A percentile compares a stretch with the other conserved stretches of the same genome.
Conservation (phyloP, 2,797 vertebrate genomes). For the Sparidentex hasta region DNA sequence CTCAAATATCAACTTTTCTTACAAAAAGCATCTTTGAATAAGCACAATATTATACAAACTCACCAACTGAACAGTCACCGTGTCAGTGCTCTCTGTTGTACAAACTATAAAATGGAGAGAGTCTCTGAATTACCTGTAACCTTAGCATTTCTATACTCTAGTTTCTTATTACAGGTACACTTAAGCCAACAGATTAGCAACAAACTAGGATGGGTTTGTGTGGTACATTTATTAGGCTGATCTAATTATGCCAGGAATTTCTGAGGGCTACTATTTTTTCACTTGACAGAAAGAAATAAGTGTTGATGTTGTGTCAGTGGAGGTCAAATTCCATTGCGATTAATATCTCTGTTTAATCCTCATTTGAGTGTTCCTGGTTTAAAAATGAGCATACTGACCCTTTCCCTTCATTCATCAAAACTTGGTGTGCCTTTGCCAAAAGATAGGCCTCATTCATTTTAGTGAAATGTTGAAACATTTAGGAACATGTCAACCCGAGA, state of each 20-base stretch:
- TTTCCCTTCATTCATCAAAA: constrained; percentile 43
- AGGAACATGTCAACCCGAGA: constrained; percentile 31
- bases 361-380: constrained; percentile 18
- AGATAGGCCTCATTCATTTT: constrained; percentile 26
- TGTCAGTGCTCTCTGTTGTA: constrained; percentile 18
- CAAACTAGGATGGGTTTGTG: not conserved
- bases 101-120: not conserved
- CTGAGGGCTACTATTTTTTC: not conserved
- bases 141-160: not conserved
- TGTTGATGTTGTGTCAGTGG: not conserved
- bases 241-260: constrained; percentile 2
- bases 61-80: not conserved
- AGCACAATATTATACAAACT: not conserved
- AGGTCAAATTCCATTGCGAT: constrained; percentile 57
- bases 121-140: not conserved
- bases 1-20: no score
- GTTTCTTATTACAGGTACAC: not conserved
- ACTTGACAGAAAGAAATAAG: not conserved
- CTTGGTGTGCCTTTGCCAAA: constrained; percentile 25
- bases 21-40: no score
- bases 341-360: constrained; percentile 10
- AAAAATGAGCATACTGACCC: not conserved
- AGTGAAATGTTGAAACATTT: constrained; percentile 44
- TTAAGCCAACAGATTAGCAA: not conserved
- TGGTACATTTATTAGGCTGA: not conserved